A percentile compares a stretch with the other conserved stretches of the same genome.
These are phyloP conservation scores for Anaspis maculata DNA, from an alignment of 2,888 invertebrate species.

Conservation along the genomic window DNA sequence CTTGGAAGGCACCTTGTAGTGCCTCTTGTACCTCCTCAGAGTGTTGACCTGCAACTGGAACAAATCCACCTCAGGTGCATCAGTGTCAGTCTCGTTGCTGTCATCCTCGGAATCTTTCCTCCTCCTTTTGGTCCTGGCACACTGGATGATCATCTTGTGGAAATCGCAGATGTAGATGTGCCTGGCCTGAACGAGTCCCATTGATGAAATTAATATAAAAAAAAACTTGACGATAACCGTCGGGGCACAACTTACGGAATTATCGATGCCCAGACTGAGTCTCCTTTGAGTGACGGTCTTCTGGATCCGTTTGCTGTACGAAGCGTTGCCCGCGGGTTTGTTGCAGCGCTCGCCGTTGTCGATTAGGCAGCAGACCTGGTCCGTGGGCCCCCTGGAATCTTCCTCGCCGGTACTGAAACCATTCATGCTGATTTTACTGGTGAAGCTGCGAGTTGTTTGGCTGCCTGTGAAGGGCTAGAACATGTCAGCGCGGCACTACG, in stretches of 20 bases:
- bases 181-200: conserved; percentile 57
- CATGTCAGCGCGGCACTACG: too few species aligned
- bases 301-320: conserved; percentile 93
- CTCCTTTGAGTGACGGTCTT: conserved; percentile 89
- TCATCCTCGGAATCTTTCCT: conserved; percentile 92
- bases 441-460: too few species aligned
- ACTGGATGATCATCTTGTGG: conserved; percentile 93
- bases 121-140: conserved; percentile 84
- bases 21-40: conserved; percentile 85
- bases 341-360: conserved; percentile 82
- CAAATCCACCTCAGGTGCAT: conserved; percentile 87
- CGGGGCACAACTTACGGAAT: conserved; percentile 48
- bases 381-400: conserved; percentile 79
- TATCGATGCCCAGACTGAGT: conserved; percentile 81
- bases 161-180: conserved; percentile 96
- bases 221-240: neutral
- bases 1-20: conserved; percentile 84
- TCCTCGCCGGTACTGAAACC: conserved; percentile 88
- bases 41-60: conserved; percentile 91
- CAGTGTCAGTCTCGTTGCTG: conserved; percentile 86
- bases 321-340: conserved; percentile 86
- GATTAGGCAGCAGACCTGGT: conserved; percentile 87
- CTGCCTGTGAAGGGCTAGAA: too few species aligned
- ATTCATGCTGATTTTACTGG: too few species aligned
- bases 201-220: conserved; percentile 5